A percentile compares a stretch with the other conserved stretches of the same genome.
These are phyloP conservation scores for Phragmatobia fuliginosa DNA, from an alignment of 2,888 invertebrate species.

Conservation along the genomic window DNA sequence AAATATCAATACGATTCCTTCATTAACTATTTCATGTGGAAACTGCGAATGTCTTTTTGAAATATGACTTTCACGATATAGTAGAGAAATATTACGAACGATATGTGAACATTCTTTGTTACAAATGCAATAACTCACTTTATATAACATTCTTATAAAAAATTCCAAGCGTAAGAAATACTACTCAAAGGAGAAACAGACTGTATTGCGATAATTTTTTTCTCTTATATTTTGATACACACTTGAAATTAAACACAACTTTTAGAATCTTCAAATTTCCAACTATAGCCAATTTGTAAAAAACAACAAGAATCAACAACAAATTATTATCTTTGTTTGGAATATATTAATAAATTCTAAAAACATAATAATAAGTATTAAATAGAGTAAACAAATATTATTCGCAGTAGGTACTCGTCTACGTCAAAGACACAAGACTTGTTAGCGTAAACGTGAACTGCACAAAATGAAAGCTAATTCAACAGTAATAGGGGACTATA, in stretches of 20 bases:
- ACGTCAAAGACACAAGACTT: neutral
- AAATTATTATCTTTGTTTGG: neutral
- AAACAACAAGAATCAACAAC: neutral
- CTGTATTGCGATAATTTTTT: neutral
- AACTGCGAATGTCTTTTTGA: slow-evolving; percentile 33
- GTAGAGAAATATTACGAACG: neutral
- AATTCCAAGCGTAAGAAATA: neutral
- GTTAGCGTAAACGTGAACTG: neutral
- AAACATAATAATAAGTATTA: too few species aligned
- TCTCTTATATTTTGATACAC: neutral
- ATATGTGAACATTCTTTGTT: neutral
- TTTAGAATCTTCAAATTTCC: neutral
- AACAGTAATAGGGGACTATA: neutral
- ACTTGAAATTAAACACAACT: neutral
- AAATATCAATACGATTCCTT: slow-evolving; percentile 65
- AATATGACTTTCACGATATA: neutral
- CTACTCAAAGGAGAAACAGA: neutral
- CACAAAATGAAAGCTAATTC: neutral
- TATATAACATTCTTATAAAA: neutral
- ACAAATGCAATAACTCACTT: neutral
- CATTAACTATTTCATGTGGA: slow-evolving; percentile 48
- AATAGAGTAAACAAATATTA: neutral
- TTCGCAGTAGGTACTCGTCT: neutral
- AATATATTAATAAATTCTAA: too few species aligned
- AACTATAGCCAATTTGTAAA: neutral